These are phyloP conservation scores for Gortyna flavago DNA, from an alignment of 2,888 invertebrate species.

Conservation along the genomic window DNA sequence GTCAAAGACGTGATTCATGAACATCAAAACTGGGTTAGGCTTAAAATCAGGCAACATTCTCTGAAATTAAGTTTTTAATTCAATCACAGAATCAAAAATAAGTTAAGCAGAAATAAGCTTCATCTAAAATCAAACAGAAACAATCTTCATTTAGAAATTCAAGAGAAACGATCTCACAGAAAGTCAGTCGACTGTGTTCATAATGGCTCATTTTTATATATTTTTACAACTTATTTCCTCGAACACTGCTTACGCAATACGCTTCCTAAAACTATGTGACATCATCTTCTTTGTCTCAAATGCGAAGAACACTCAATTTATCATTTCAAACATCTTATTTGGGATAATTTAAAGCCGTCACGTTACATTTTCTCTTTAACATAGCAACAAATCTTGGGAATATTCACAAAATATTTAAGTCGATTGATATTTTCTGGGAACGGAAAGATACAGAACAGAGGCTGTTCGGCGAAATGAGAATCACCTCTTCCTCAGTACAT, in stretches of 20 bases:
- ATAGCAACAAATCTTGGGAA: slow-evolving; percentile 58
- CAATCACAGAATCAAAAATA: slow-evolving; percentile 37
- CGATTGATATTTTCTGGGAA: slow-evolving; percentile 63
- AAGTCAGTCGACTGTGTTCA: slow-evolving; percentile 16
- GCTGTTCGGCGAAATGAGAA: slow-evolving; percentile 62
- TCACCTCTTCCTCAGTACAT: slow-evolving; percentile 41
- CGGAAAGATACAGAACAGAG: slow-evolving; percentile 59
- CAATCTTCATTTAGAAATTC: slow-evolving; percentile 39
- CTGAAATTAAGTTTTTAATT: slow-evolving; percentile 19
- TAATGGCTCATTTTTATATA: slow-evolving; percentile 8
- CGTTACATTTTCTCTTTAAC: slow-evolving; percentile 58
- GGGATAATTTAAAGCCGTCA: slow-evolving; percentile 68
- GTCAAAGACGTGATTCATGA: neutral
- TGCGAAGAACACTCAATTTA: slow-evolving; percentile 62
- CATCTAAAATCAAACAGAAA: slow-evolving; percentile 27
- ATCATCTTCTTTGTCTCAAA: slow-evolving; percentile 64
- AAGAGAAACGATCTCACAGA: slow-evolving; percentile 45
- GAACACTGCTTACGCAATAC: slow-evolving; percentile 58
- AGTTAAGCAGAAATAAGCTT: slow-evolving; percentile 38
- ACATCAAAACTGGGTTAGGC: neutral
- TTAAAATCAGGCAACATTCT: slow-evolving; percentile 1
- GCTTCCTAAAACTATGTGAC: slow-evolving; percentile 55
- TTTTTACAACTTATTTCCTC: slow-evolving; percentile 61
- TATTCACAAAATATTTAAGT: slow-evolving; percentile 48
- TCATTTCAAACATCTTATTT: slow-evolving; percentile 66